Conservation (phyloP, 2,113 vertebrate species). For the Chionomys nivalis region DNA sequence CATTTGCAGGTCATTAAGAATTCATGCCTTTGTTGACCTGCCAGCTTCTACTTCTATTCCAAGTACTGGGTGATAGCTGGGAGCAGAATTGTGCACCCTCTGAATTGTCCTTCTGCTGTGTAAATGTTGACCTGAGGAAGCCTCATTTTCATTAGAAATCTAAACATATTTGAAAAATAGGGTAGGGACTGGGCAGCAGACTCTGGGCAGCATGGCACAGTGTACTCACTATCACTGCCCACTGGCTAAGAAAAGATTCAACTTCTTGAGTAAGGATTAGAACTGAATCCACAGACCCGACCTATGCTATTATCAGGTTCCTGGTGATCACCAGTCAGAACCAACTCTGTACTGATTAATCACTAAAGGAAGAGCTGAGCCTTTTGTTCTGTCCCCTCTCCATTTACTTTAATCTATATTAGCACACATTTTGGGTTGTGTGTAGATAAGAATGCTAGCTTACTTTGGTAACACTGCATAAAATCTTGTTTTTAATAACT, state of each 20-base stretch:
- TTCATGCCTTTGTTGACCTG: constrained; percentile 71
- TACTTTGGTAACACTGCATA: neutral
- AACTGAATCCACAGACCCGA: neutral
- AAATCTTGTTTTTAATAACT: neutral
- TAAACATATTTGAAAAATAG: constrained; percentile 59
- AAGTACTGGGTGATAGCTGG: neutral
- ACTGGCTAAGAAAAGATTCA: constrained; percentile 38
- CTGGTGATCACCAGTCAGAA: neutral
- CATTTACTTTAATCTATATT: neutral
- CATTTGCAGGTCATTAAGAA: constrained; percentile 74
- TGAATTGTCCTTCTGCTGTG: constrained; percentile 63
- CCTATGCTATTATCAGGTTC: neutral
- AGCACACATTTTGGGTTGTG: neutral
- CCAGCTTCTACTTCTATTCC: constrained; percentile 53
- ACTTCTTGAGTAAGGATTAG: neutral
- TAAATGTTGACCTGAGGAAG: constrained; percentile 58
- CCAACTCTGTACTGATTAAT: constrained; percentile 19
- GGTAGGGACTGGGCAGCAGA: neutral
- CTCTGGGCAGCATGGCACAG: constrained; percentile 57
- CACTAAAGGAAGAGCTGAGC: neutral
- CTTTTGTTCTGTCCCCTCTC: neutral
- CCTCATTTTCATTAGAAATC: constrained; percentile 71
- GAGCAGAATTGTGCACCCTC: constrained; percentile 50
- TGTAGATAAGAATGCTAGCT: neutral
- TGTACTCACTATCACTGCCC: neutral